A percentile compares a stretch with the other conserved stretches of the same genome.
phyloP scores from a whole-genome alignment of 2,888 invertebrate species.

The Leptinotarsa juncta region DNA sequence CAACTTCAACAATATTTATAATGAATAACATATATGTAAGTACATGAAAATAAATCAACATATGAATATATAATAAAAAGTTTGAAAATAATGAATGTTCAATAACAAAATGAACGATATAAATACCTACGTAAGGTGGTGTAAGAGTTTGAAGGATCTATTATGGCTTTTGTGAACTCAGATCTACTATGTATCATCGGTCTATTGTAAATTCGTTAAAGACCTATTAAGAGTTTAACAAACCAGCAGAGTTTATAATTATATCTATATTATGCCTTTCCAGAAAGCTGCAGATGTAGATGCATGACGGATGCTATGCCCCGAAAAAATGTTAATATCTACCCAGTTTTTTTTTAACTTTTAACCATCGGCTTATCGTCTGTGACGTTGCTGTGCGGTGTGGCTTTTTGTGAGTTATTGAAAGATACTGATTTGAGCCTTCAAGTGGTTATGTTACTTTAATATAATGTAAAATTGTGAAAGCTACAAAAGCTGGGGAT shows the following conservation, averaged over 20 bases:
- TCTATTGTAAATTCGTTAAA: slow-evolving; percentile 44
- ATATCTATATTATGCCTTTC: slow-evolving; percentile 40
- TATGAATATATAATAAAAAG: not conserved
- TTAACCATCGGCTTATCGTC: slow-evolving; percentile 46
- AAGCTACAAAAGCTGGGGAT: slow-evolving; percentile 4
- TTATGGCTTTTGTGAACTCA: not conserved
- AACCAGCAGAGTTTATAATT: slow-evolving; percentile 44
- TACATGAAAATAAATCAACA: too few species aligned
- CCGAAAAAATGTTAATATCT: slow-evolving; percentile 39
- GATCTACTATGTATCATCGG: not conserved
- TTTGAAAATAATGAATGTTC: not conserved
- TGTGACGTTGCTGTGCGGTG: slow-evolving; percentile 38
- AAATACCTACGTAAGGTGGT: not conserved
- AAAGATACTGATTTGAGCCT: not conserved
- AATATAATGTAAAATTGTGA: not conserved
- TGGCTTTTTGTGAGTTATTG: slow-evolving; percentile 35
- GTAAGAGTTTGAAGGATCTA: not conserved
- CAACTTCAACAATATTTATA: too few species aligned
- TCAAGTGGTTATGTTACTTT: not conserved
- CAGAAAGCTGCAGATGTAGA: slow-evolving; percentile 45
- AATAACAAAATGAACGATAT: not conserved
- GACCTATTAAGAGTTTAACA: slow-evolving; percentile 38
- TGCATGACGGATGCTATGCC: slow-evolving; percentile 47
- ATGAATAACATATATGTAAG: too few species aligned
- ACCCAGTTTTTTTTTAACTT: slow-evolving; percentile 41